Percentiles rank a stretch among this genome's conserved stretches.
Conservation (phyloP, 2,888 invertebrate genomes). For the Argyresthia goedartella region DNA sequence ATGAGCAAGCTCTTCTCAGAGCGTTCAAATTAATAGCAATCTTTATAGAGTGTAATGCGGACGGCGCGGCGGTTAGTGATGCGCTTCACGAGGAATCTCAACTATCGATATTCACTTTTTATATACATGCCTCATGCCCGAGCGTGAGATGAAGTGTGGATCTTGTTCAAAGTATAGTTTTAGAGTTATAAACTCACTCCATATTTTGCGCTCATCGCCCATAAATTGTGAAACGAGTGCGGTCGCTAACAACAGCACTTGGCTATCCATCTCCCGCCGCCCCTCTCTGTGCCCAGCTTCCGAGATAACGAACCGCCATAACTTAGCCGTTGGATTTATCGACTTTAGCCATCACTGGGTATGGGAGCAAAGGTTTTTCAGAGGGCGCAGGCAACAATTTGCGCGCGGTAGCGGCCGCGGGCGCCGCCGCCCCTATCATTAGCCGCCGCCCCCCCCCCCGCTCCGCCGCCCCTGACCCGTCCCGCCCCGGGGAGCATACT, state of each 20-base stretch:
- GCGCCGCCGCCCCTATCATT: slow-evolving; percentile 69
- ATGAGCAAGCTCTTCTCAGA: slow-evolving; percentile 31
- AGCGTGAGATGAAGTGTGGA: no score
- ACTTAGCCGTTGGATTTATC: slow-evolving; percentile 32
- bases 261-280: slow-evolving; percentile 14
- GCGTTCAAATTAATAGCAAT: slow-evolving; percentile 64
- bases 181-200: neutral
- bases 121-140: no score
- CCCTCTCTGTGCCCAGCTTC: slow-evolving; percentile 7
- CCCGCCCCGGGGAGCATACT: slow-evolving; percentile 36
- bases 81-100: neutral
- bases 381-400: slow-evolving; percentile 69
- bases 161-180: no score
- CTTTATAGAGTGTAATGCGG: slow-evolving; percentile 54
- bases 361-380: slow-evolving; percentile 61
- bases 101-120: neutral
- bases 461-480: slow-evolving; percentile 16
- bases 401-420: slow-evolving; percentile 66
- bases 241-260: slow-evolving; percentile 8
- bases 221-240: neutral
- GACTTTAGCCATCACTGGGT: slow-evolving; percentile 57
- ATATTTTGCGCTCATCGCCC: neutral
- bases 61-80: neutral
- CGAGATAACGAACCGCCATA: slow-evolving; percentile 27
- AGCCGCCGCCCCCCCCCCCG: slow-evolving; percentile 26